A percentile compares a stretch with the other conserved stretches of the same genome.
phyloP scores from a whole-genome alignment of 2,888 invertebrate genomes.

The Trichopoda pennipes region DNA sequence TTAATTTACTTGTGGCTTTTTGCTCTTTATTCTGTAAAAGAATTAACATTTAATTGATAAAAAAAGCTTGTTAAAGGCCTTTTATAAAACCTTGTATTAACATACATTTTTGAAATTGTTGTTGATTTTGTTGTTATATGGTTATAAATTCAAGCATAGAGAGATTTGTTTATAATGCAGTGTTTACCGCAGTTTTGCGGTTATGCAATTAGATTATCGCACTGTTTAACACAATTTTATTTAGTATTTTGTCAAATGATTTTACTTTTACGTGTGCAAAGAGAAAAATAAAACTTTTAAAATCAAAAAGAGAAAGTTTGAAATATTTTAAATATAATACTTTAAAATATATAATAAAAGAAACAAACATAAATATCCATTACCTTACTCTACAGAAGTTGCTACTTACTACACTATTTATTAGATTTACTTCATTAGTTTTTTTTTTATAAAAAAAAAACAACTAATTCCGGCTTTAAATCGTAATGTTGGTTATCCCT shows the following conservation, averaged over 20 bases:
- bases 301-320: not conserved
- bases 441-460: too few species aligned
- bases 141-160: slow-evolving; percentile 30
- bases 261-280: not conserved
- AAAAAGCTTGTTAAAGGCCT: not conserved
- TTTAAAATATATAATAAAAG: too few species aligned
- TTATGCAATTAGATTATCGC: slow-evolving; percentile 70
- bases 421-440: too few species aligned
- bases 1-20: slow-evolving; percentile 48
- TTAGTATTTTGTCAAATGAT: slow-evolving; percentile 16
- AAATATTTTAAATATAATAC: too few species aligned
- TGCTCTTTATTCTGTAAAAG: not conserved
- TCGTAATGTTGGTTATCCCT: not conserved
- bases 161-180: slow-evolving; percentile 53
- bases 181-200: slow-evolving; percentile 68
- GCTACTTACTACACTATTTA: too few species aligned
- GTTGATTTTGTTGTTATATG: not conserved
- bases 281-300: not conserved
- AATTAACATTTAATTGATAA: not conserved
- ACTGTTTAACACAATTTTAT: slow-evolving; percentile 44
- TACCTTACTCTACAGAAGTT: too few species aligned
- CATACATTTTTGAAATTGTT: too few species aligned
- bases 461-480: too few species aligned
- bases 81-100: too few species aligned
- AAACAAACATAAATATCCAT: too few species aligned